A percentile compares a stretch with the other conserved stretches of the same genome.
Evolutionary conservation across 2,113 vertebrate genomes (phyloP).

Genomic region (Crypturellus undulatus): DNA sequence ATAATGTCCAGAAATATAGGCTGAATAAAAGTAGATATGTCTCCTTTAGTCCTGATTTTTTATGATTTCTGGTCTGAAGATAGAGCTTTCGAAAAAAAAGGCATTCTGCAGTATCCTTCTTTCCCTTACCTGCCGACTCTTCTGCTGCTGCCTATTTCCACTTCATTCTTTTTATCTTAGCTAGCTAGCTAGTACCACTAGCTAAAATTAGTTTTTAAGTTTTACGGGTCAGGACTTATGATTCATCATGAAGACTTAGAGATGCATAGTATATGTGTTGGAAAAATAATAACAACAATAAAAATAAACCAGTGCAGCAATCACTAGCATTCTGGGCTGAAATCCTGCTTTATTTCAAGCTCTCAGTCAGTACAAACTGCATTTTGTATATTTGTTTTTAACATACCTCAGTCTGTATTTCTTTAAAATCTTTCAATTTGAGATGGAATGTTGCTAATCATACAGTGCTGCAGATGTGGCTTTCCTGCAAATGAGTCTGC

Average conservation of each 20-base stretch:
- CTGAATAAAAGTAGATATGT: background rate
- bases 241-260: accelerated
- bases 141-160: background rate
- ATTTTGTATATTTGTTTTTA: constrained; percentile 14
- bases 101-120: background rate
- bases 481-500: background rate
- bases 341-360: background rate
- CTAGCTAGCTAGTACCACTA: background rate
- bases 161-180: background rate
- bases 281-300: background rate
- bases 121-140: background rate
- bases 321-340: background rate
- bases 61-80: background rate
- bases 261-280: background rate
- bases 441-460: constrained; percentile 10
- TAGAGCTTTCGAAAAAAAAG: background rate
- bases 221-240: background rate
- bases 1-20: background rate
- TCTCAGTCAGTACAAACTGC: background rate
- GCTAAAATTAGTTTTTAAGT: background rate
- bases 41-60: background rate
- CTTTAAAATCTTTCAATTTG: constrained; percentile 28
- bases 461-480: background rate
- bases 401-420: background rate
- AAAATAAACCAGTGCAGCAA: background rate